Percentiles rank a stretch among this genome's conserved stretches.
Conservation (phyloP, 2,888 invertebrate genomes). For the Cyclophora punctaria region DNA sequence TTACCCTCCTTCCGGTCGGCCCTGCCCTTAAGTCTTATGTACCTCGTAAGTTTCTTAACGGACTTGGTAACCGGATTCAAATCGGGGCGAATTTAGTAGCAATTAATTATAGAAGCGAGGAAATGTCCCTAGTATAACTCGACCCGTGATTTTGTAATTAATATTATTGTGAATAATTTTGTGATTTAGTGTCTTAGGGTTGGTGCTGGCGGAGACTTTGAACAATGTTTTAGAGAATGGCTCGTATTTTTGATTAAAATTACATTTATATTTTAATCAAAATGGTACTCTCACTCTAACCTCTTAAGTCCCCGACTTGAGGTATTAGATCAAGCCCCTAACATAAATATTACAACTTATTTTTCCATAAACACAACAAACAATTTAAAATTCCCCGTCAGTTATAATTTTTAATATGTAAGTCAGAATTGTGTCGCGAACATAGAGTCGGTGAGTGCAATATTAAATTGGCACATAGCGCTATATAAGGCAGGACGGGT, state of each 20-base stretch:
- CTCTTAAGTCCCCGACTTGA: too few species aligned
- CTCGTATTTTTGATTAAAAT: too few species aligned
- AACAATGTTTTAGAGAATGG: too few species aligned
- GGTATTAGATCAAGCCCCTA: too few species aligned
- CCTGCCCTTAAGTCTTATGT: conserved; percentile 75
- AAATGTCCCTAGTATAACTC: conserved; percentile 59
- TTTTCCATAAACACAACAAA: too few species aligned
- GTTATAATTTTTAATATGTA: conserved; percentile 9
- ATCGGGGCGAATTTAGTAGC: conserved; percentile 75
- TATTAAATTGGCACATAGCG: conserved; percentile 69
- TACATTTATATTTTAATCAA: too few species aligned
- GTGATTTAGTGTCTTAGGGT: conserved; percentile 42
- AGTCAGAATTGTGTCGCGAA: conserved; percentile 16
- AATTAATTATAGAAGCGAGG: conserved; percentile 71
- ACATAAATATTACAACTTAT: too few species aligned
- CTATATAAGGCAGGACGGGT: conserved; percentile 54
- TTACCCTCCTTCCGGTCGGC: conserved; percentile 71
- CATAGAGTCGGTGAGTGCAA: conserved; percentile 39
- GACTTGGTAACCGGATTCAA: conserved; percentile 74
- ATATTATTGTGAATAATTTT: conserved; percentile 55
- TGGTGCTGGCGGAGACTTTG: conserved; percentile 10
- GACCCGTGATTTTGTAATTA: conserved; percentile 61
- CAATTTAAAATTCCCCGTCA: too few species aligned
- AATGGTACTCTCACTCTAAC: too few species aligned
- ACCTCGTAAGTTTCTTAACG: conserved; percentile 74